Conservation (phyloP, 1,140 invertebrate species). For the Microplitis mediator region DNA sequence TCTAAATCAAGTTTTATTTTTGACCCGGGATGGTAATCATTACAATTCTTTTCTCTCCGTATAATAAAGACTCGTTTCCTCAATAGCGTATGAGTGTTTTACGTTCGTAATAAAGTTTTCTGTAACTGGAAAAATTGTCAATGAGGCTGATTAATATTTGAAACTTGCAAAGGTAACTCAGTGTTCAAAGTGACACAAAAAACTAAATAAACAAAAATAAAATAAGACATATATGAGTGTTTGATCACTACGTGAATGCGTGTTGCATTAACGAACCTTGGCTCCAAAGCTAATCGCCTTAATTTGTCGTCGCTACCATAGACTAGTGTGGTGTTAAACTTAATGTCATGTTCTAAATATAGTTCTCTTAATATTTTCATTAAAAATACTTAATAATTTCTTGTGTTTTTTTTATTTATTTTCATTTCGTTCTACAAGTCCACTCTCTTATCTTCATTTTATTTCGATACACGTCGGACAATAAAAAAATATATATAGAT, state of each 20-base stretch:
- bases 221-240: background rate
- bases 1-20: no score
- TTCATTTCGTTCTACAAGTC: background rate
- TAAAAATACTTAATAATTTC: background rate
- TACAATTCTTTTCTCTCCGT: no score
- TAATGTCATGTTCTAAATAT: constrained; percentile 37
- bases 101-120: no score
- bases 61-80: no score
- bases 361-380: constrained; percentile 12
- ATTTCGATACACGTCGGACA: background rate
- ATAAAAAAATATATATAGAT: background rate
- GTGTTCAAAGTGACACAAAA: background rate
- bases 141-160: no score
- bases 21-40: no score
- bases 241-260: constrained; percentile 23
- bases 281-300: constrained; percentile 29
- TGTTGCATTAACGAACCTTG: constrained; percentile 27
- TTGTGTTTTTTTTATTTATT: background rate
- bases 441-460: background rate
- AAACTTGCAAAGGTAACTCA: no score
- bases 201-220: background rate
- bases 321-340: constrained; percentile 27
- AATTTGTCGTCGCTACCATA: constrained; percentile 33
- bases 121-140: no score
- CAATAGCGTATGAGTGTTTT: no score